Conservation (phyloP, 2,797 vertebrate species). For the Clarias laeviceps region DNA sequence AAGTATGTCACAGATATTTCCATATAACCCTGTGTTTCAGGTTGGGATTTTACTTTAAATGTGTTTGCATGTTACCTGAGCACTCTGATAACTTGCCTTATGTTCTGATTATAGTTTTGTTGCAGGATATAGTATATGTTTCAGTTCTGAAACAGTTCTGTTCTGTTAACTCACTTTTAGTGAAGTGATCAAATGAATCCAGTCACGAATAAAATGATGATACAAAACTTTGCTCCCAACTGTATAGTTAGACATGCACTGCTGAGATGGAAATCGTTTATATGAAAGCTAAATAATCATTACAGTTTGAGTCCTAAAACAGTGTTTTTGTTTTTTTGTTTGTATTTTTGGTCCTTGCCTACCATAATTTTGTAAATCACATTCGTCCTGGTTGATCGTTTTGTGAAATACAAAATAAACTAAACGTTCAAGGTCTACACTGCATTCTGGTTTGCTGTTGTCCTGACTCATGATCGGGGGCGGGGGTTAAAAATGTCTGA, state of each 20-base stretch:
- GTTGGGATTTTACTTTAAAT: background rate
- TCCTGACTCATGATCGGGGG: background rate
- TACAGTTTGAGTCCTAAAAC: background rate
- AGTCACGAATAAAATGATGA: background rate
- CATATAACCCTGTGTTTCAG: background rate
- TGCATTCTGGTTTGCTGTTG: background rate
- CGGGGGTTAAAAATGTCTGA: too few relatives aligned
- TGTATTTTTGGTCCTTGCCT: background rate
- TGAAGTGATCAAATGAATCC: background rate
- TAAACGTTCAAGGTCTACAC: background rate
- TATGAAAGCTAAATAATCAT: background rate
- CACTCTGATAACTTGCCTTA: background rate
- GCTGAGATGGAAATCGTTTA: background rate
- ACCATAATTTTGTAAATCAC: background rate
- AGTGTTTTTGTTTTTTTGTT: background rate
- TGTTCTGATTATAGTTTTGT: background rate
- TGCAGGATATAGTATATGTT: background rate
- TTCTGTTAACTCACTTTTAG: too few relatives aligned
- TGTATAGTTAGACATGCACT: too few relatives aligned
- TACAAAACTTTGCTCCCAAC: background rate
- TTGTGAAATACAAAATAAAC: constrained; percentile 19
- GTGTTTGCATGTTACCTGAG: background rate
- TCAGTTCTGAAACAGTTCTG: too few relatives aligned
- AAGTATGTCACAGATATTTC: background rate
- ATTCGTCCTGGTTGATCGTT: background rate